Conservation (phyloP, 2,113 vertebrate genomes). For the Chrysemys picta region DNA sequence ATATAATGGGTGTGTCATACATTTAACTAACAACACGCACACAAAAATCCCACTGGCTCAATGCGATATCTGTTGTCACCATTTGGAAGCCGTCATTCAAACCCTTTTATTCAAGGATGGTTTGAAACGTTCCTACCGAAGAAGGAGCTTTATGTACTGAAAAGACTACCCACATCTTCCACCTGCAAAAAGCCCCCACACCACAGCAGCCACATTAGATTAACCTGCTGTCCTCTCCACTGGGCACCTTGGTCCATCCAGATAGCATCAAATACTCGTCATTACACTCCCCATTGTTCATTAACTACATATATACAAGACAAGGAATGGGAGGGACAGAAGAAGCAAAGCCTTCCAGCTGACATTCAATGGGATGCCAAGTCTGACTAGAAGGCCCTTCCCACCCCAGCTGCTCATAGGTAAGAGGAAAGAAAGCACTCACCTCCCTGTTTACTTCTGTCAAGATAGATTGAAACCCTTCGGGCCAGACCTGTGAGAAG, state of each 20-base stretch:
- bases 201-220: background rate
- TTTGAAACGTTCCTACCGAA: background rate
- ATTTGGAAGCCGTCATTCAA: rapidly evolving
- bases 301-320: background rate
- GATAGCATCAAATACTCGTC: background rate
- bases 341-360: constrained; percentile 10
- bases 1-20: rapidly evolving
- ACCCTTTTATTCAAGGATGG: background rate
- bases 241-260: rapidly evolving
- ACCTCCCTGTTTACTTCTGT: constrained; percentile 94
- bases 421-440: constrained; percentile 78
- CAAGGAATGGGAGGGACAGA: background rate
- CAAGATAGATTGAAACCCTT: constrained; percentile 93
- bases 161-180: background rate
- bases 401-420: constrained; percentile 21
- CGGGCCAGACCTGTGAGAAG: constrained; percentile 89
- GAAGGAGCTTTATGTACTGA: background rate
- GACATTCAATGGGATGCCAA: background rate
- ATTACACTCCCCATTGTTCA: rapidly evolving
- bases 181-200: background rate
- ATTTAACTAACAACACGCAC: background rate
- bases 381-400: background rate
- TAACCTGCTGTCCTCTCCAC: background rate
- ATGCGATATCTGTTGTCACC: rapidly evolving
- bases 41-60: background rate